These are phyloP conservation scores for Chaetops frenatus DNA, from an alignment of 2,113 vertebrate species.

Conservation along the genomic window DNA sequence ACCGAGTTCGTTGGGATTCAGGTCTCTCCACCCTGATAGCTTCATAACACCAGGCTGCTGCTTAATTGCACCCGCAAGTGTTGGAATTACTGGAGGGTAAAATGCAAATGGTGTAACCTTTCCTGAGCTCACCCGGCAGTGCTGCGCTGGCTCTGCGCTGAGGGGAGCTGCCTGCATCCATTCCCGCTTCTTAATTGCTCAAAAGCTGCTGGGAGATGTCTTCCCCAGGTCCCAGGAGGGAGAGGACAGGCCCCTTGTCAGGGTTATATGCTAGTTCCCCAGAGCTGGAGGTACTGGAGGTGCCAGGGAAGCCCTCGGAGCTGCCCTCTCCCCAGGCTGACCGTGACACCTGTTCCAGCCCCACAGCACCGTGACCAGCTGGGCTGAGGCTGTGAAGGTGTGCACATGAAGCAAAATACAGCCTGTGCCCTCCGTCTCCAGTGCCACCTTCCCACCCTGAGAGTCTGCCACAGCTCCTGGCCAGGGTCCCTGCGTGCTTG, in stretches of 20 bases:
- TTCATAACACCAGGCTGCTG: neutral
- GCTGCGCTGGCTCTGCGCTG: neutral
- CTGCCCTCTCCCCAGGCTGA: neutral
- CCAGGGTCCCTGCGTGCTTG: no score
- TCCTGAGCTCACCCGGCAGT: conserved; percentile 12
- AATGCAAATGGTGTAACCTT: conserved; percentile 62
- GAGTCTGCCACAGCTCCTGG: neutral
- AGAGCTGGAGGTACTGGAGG: accelerated
- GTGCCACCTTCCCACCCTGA: neutral
- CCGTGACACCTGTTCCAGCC: accelerated
- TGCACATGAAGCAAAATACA: accelerated
- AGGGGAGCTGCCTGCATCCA: neutral
- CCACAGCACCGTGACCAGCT: neutral
- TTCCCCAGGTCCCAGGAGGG: neutral
- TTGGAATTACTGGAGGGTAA: conserved; percentile 60
- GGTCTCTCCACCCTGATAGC: neutral
- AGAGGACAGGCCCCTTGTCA: neutral
- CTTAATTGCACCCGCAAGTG: conserved; percentile 68
- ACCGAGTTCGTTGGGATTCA: conserved; percentile 15
- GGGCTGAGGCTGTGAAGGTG: neutral
- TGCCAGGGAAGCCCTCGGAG: neutral
- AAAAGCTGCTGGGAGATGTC: neutral
- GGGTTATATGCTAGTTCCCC: accelerated
- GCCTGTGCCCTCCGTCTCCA: neutral
- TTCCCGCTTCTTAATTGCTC: neutral